Evolutionary conservation across 2,113 vertebrate genomes (phyloP).

Genomic region (Ptilorrhoa leucosticta): DNA sequence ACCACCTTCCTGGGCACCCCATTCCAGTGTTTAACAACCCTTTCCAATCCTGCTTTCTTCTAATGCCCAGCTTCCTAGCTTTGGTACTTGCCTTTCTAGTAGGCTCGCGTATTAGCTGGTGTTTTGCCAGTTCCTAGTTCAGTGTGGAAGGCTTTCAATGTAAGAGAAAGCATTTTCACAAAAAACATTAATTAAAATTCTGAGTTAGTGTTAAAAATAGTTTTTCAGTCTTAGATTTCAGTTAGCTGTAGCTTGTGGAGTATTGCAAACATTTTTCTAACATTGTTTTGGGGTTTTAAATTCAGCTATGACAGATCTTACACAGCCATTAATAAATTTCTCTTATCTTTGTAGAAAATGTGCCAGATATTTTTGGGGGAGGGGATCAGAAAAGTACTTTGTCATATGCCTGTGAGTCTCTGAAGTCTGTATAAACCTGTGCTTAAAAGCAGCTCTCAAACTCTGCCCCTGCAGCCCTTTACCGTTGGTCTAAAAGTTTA

Average conservation of each 20-base stretch:
- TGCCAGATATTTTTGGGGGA: not conserved
- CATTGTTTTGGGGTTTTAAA: not conserved
- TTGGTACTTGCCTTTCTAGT: not conserved
- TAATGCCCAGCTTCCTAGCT: not conserved
- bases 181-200: not conserved
- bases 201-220: not conserved
- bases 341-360: not conserved
- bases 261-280: not conserved
- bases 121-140: not conserved
- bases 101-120: not conserved
- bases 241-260: not conserved
- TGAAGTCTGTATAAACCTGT: not conserved
- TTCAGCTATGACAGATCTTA: not conserved
- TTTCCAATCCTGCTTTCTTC: not conserved
- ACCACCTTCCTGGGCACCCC: not conserved
- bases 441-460: not conserved
- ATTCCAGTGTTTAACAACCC: not conserved
- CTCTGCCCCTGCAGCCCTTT: not conserved
- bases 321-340: not conserved
- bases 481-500: not conserved
- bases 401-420: not conserved
- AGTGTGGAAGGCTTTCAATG: not conserved
- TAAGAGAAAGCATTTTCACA: not conserved
- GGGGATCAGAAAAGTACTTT: not conserved
- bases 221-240: not conserved